Conservation (phyloP, 1,140 invertebrate species). For the Potamilus streckersoni region DNA sequence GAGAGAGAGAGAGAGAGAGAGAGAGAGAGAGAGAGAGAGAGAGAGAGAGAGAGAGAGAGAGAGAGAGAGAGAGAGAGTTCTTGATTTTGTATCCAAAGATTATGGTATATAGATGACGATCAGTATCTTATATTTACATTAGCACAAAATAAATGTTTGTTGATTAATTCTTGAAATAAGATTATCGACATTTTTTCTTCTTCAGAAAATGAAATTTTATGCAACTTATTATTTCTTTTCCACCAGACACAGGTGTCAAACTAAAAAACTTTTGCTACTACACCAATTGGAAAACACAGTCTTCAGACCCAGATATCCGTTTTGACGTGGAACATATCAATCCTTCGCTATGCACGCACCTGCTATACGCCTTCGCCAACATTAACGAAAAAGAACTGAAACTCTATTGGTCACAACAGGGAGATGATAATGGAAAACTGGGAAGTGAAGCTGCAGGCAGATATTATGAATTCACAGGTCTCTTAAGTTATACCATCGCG, state of each 20-base stretch:
- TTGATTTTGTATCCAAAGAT: too few relatives aligned
- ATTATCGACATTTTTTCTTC: too few relatives aligned
- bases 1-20: too few relatives aligned
- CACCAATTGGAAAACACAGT: constrained; percentile 92
- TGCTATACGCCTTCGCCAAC: constrained; percentile 90
- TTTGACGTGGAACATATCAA: constrained; percentile 91
- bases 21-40: too few relatives aligned
- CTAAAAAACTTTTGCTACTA: constrained; percentile 79
- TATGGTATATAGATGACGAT: too few relatives aligned
- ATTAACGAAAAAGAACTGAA: constrained; percentile 69
- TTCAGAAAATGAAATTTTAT: too few relatives aligned
- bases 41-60: too few relatives aligned
- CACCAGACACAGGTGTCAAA: constrained; percentile 2
- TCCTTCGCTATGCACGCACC: constrained; percentile 88
- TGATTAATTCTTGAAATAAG: too few relatives aligned
- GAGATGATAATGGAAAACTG: constrained; percentile 37
- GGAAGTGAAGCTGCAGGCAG: constrained; percentile 14
- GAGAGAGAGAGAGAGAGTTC: too few relatives aligned
- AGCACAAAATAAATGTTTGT: too few relatives aligned
- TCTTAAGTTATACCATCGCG: constrained; percentile 91
- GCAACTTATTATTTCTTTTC: not conserved
- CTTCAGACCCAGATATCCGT: constrained; percentile 81
- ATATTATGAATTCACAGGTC: constrained; percentile 68
- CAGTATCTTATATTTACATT: too few relatives aligned
- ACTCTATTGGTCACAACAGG: constrained; percentile 28